A percentile compares a stretch with the other conserved stretches of the same genome.
Evolutionary conservation across 2,113 vertebrate genomes (phyloP).

Genomic region (Propithecus coquereli): DNA sequence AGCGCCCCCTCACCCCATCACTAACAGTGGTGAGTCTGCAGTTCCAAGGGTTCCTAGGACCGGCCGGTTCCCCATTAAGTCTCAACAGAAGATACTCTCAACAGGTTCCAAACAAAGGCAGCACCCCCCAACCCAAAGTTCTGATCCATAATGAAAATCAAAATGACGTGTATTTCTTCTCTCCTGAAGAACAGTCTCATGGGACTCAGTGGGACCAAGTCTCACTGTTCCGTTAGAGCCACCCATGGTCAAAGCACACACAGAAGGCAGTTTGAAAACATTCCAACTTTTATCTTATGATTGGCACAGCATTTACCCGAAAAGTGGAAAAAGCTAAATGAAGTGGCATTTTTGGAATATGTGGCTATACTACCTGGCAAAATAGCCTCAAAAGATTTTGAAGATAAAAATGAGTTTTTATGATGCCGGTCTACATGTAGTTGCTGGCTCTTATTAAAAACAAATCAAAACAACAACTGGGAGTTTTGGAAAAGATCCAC

Average conservation of each 20-base stretch:
- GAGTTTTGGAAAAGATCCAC: constrained; percentile 48
- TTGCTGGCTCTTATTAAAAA: constrained; percentile 34
- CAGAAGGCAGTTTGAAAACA: background rate
- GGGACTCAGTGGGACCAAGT: background rate
- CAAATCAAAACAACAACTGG: constrained; percentile 14
- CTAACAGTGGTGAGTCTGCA: background rate
- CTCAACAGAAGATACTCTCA: background rate
- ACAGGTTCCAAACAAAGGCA: background rate
- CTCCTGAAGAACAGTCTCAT: background rate
- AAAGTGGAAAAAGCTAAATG: background rate
- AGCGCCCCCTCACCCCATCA: no score
- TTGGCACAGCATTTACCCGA: background rate
- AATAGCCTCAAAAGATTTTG: constrained; percentile 43
- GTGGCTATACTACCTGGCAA: background rate
- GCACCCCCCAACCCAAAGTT: background rate
- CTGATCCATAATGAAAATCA: background rate
- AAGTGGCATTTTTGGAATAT: background rate
- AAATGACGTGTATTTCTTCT: background rate
- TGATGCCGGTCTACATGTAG: constrained; percentile 1
- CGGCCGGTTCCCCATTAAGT: background rate
- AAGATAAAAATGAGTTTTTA: constrained; percentile 38
- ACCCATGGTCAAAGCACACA: background rate
- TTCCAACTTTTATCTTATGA: background rate
- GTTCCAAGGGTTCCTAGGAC: background rate
- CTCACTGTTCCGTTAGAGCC: background rate